Base-by-base conservation (phyloP, 2,113 vertebrate species). In the Esox niger region DNA sequence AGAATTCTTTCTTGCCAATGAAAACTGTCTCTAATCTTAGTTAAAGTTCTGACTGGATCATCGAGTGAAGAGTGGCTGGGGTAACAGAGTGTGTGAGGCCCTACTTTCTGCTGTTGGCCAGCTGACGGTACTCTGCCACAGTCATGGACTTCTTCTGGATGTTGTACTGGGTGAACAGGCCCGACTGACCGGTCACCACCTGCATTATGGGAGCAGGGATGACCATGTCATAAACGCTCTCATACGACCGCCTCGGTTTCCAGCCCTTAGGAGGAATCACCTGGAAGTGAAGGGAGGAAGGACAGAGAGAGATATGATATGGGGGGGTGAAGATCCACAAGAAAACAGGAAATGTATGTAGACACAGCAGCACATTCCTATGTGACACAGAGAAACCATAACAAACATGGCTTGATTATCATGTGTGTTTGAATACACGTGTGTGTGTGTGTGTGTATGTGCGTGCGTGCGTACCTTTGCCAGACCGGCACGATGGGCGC, bases 141-240 rank as follows among this genome's bases (percentile, higher is more conserved):
- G 94, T 96, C 95, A 98, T 97, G 35, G 95, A 93, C 80, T 99
- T 99, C 90, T 98, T 98, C 91, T 99, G 97, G 73, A 99, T 99
- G 87, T 99, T 99, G 84, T 99, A 99, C 69, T 98, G 97, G 3
- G 97, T 99, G 75, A 99, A 98, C 55, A 98, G 93, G 6, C 97
- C 97, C 0, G 96, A 98, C 84, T 99, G 97, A 11, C 96, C 97
- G 0, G 97, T 98, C 72, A 99, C 97, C 78, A 99, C 93, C 84
- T 99, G 97, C 85, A 93, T 94, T 86, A 99, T 99, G 68, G 97
- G 97, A 15, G 97, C 95, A 11, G 96, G 96, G 75, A 99, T 98
- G 71, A 95, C 92, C 88, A 99, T 91, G 23, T 98, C 96, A 70
- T 98, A 96, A 4, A 99, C 95, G 68, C 93, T 93, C 47, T 99